A percentile compares a stretch with the other conserved stretches of the same genome.
Conservation (phyloP, 2,113 vertebrate species). For the Hippoglossus stenolepis region DNA sequence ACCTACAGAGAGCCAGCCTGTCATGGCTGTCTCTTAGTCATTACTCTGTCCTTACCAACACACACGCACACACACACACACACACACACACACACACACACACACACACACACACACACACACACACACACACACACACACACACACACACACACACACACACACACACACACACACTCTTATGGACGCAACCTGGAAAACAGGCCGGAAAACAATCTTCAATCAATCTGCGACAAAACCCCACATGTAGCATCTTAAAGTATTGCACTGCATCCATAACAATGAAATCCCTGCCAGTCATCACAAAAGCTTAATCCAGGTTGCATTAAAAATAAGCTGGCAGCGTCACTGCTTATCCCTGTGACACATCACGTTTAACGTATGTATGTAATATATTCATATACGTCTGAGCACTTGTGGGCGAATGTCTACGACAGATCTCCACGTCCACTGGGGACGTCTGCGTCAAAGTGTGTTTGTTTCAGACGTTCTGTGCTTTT, state of each 20-base stretch:
- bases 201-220: constrained; percentile 9
- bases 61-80: constrained; percentile 2
- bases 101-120: background rate
- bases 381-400: constrained; percentile 6
- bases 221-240: constrained; percentile 31
- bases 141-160: constrained; percentile 5
- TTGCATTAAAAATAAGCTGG: constrained; percentile 39
- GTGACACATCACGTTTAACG: constrained; percentile 29
- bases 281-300: constrained; percentile 56
- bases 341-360: constrained; percentile 51
- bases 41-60: constrained; percentile 2
- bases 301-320: constrained; percentile 54
- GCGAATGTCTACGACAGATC: constrained; percentile 3
- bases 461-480: too few relatives aligned
- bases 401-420: background rate
- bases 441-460: constrained; percentile 12
- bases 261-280: constrained; percentile 20
- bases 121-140: background rate
- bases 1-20: constrained; percentile 2
- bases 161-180: background rate
- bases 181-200: constrained; percentile 7
- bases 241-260: constrained; percentile 29
- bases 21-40: background rate
- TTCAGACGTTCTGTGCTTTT: background rate
- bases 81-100: background rate